Conservation (phyloP, 2,113 vertebrate genomes). For the Petroica traversi region DNA sequence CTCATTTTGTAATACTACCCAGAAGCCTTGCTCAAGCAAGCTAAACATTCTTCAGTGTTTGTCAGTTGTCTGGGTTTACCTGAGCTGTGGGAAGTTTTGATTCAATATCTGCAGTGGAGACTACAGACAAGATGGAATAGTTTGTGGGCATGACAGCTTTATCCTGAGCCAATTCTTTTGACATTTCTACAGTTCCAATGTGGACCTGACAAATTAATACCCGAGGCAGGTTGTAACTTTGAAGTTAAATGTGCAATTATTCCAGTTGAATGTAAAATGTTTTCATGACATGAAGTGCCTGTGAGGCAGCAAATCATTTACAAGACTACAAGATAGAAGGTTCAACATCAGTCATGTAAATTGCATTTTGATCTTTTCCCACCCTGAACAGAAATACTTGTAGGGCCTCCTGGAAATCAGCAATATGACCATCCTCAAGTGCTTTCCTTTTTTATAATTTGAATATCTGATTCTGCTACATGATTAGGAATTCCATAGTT, state of each 20-base stretch:
- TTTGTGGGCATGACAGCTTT: not conserved
- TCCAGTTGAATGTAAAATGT: slow-evolving; percentile 42
- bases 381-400: not conserved
- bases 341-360: not conserved
- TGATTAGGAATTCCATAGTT: not conserved
- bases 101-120: not conserved
- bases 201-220: slow-evolving; percentile 34
- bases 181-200: not conserved
- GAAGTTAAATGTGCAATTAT: slow-evolving; percentile 18
- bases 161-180: not conserved
- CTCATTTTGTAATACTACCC: not conserved
- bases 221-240: slow-evolving; percentile 4
- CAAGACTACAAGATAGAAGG: not conserved
- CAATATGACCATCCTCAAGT: not conserved
- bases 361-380: slow-evolving; percentile 22
- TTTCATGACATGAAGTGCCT: slow-evolving; percentile 13
- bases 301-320: slow-evolving; percentile 36
- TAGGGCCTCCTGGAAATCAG: not conserved
- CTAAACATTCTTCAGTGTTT: not conserved
- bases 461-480: not conserved
- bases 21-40: not conserved
- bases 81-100: not conserved
- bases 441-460: not conserved
- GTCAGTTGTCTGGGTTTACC: not conserved
- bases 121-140: not conserved